Percentiles rank a stretch among this genome's conserved stretches.
Evolutionary conservation across 2,113 vertebrate genomes (phyloP).

Genomic region (Lepus americanus): DNA sequence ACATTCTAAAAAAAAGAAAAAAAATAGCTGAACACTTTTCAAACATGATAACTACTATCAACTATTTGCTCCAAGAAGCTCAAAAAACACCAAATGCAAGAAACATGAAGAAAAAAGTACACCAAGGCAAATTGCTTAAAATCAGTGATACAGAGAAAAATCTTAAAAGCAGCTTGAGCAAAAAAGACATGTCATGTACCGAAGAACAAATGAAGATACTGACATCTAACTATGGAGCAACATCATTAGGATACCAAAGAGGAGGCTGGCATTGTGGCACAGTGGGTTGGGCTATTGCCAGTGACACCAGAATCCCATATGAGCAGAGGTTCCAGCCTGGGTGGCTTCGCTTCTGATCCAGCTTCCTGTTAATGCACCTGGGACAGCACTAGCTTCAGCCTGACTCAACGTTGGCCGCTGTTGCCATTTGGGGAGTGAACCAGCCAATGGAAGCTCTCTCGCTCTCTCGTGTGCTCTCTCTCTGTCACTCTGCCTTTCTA

Average conservation of each 20-base stretch:
- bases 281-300: too few species aligned
- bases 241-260: background rate
- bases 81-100: constrained; percentile 20
- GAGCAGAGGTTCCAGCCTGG: too few species aligned
- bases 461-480: too few species aligned
- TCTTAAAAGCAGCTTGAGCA: background rate
- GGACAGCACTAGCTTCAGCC: too few species aligned
- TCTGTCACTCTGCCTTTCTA: background rate
- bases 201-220: constrained; percentile 19
- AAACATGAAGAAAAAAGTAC: constrained; percentile 34
- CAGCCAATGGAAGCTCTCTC: too few species aligned
- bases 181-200: background rate
- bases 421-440: too few species aligned
- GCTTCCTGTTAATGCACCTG: background rate
- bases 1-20: constrained; percentile 9
- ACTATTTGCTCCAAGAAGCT: background rate
- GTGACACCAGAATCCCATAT: too few species aligned
- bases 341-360: too few species aligned
- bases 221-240: background rate
- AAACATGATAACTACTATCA: constrained; percentile 33
- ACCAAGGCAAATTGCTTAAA: background rate
- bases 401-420: too few species aligned
- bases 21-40: background rate
- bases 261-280: too few species aligned
- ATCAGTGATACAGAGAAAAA: background rate